Percentiles rank a stretch among this genome's conserved stretches.
Conservation (phyloP, 2,113 vertebrate genomes). For the Irena cyanogastra region DNA sequence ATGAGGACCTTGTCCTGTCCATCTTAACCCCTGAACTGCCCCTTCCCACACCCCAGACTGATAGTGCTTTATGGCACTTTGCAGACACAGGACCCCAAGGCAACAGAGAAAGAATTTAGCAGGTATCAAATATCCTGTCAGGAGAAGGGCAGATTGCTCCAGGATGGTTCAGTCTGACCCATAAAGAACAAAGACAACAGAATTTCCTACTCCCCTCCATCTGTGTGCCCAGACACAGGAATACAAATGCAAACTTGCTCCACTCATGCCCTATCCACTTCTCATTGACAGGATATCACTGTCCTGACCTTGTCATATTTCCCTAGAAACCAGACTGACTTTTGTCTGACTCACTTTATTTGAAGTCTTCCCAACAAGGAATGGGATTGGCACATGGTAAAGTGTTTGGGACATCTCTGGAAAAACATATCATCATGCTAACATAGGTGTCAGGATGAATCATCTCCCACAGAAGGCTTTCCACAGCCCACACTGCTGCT, state of each 20-base stretch:
- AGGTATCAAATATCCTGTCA: neutral
- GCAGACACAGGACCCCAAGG: neutral
- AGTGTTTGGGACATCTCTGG: neutral
- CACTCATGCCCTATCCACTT: neutral
- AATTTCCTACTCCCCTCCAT: neutral
- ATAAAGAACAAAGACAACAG: neutral
- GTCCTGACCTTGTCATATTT: neutral
- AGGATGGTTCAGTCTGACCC: neutral
- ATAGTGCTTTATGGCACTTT: neutral
- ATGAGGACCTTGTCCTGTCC: neutral
- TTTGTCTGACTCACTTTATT: conserved; percentile 7
- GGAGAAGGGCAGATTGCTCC: neutral
- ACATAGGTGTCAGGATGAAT: neutral
- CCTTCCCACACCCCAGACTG: neutral
- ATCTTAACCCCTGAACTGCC: neutral
- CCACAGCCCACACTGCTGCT: neutral
- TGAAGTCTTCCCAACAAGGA: neutral
- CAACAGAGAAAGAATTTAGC: neutral
- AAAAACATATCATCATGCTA: neutral
- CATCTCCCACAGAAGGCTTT: neutral
- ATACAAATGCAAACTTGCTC: neutral
- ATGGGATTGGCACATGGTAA: neutral
- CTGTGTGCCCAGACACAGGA: neutral
- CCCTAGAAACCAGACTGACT: neutral
- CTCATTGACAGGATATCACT: neutral